Evolutionary conservation across 64 coral and sea anemone genomes (phyloP), one percentile per base, ranked within the genome.

Genomic region (Acropora tenuis): DNA sequence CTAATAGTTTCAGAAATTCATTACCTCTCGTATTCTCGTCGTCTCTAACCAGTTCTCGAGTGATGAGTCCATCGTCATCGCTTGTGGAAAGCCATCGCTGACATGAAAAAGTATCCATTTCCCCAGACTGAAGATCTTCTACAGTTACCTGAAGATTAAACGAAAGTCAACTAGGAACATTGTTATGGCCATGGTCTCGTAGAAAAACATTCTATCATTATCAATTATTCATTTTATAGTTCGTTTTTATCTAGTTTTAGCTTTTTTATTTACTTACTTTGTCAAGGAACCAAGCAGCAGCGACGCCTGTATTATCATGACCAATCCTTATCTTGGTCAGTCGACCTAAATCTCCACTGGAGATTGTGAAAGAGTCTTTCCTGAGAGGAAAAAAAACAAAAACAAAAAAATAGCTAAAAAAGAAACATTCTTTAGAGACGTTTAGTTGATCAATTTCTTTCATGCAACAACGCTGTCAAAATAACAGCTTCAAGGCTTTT

Each of bases 311-410:
- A 46, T 97, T 97, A 76, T 97, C 92, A 67, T 97, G 95, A 16
- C 88, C 92, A 65, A 97, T 94, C 50, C 95, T 94, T 46, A 78
- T 48, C 13, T 78, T 78, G 44, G 75, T 78, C 75, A 78, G 75
- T 78, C 75, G 76, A 15, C 97, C 97, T 50, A 99, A 91, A 55
- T 89, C 80, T 43, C 82, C 92, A 91, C 83, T 83, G 15, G 77
- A n/a, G 4, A 97, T 58, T 48, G 94, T 97, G 82, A 99, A 96
- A 2, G 97, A 96, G 78, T 99, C 97, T 92, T 95, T 98, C 74
- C 96, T 98, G 49, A 74, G 30, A 30, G 30, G 30, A 86, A 79
- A 17, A 73, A 78, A 86, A 16, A 30, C 30, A 30, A 30, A 30
- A 30, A 30, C 30, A 30, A 43, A 47, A 18, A 78, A 48, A 78